A percentile compares a stretch with the other conserved stretches of the same genome.
Evolutionary conservation across 2,113 vertebrate species (phyloP).

Genomic region (Coracopsis vasa): DNA sequence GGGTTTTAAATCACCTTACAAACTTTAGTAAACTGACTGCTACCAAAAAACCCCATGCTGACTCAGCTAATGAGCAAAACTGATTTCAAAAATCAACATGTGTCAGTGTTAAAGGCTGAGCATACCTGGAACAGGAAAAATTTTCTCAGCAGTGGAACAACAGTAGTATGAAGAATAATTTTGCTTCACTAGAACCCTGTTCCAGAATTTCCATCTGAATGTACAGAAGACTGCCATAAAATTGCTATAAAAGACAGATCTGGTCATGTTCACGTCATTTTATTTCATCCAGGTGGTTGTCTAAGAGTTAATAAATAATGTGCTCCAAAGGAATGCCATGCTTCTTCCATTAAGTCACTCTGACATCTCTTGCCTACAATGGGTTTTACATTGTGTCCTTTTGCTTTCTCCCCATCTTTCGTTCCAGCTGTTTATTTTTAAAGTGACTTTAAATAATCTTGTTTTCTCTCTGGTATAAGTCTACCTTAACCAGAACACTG

Average conservation of each 20-base stretch:
- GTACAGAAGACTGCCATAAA: background rate
- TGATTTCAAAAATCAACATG: background rate
- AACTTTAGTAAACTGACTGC: background rate
- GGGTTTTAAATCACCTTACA: background rate
- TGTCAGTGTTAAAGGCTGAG: background rate
- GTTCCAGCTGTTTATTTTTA: background rate
- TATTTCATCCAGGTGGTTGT: background rate
- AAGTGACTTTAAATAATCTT: background rate
- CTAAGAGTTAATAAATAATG: background rate
- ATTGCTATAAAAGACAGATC: background rate
- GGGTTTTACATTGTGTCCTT: background rate
- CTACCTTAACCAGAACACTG: background rate
- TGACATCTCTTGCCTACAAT: background rate
- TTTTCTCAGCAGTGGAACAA: background rate
- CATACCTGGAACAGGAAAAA: background rate
- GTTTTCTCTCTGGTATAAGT: background rate
- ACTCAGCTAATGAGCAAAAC: background rate
- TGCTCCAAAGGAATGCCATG: background rate
- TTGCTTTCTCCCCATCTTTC: background rate
- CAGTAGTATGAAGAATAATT: background rate
- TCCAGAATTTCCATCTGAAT: background rate
- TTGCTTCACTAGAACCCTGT: background rate
- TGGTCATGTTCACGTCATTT: background rate
- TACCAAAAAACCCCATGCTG: rapidly evolving
- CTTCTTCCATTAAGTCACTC: background rate